Base-by-base conservation (phyloP, 2,113 vertebrate genomes). In the Cynoglossus semilaevis region DNA sequence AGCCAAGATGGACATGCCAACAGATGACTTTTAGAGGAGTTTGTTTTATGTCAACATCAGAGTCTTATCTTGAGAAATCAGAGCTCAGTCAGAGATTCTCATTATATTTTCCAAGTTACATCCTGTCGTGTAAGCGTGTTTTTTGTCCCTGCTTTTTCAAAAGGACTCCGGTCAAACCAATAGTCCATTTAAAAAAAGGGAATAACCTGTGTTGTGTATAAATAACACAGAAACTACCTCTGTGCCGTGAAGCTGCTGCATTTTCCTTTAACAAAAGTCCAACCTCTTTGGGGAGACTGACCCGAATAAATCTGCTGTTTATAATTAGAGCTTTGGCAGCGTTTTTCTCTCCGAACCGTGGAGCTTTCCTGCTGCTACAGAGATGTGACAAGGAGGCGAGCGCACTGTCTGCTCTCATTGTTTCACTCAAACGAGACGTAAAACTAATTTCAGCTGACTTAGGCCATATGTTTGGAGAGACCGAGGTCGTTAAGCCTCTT, bases 231-330 rank as follows among this genome's bases (percentile, higher is more conserved):
- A 72, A 63, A 70, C 37, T 43, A 47, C 46, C 63, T 44, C 41
- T 66, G 14, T 77, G 51, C 65, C 68, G 42, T 29, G 61, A 54
- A 70, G 63, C 63, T 1, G 47, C 69, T 72, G 69, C 48, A 47
- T 69, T 47, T 67, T 64, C 62, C 2, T 55, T 80, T 68, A 63
- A 71, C 71, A 76, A 77, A 79, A 77, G 68, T 67, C 52, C 41
- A 50, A 67, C 64, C 68, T 77, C 66, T 66, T 77, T 46, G 52
- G 72, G 74, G 80, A 79, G 48, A 40, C 65, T 79, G 80, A 81
- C 84, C 79, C 63, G 60, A 75, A 84, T 81, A 79, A 74, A 81
- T 79, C 51, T 73, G 74, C 60, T 55, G 72, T 72, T 80, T 70
- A 72, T 79, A 81, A 87, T 85, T 79, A 74, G 73, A 74, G 63